These are phyloP conservation scores for Hypsibius dujardini DNA, from an alignment of 1,140 invertebrate species.

Conservation along the genomic window DNA sequence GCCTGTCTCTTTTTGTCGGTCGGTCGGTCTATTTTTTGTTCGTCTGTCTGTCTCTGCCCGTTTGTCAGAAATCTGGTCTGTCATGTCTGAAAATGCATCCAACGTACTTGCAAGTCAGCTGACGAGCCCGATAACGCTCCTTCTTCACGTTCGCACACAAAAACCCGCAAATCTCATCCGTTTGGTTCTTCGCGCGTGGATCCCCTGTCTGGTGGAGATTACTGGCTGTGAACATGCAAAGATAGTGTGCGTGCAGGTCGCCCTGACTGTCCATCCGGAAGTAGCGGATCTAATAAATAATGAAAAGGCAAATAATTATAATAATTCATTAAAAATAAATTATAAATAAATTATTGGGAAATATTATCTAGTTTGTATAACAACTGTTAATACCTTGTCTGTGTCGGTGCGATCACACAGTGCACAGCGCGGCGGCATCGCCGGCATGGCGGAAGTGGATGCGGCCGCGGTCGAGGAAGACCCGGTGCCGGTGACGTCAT, in stretches of 20 bases:
- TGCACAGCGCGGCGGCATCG: neutral
- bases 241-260: conserved; percentile 8
- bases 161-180: neutral
- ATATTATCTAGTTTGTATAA: too few relatives aligned
- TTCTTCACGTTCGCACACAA: neutral
- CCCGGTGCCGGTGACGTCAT: too few relatives aligned
- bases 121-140: neutral
- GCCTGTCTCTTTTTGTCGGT: too few relatives aligned
- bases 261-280: neutral
- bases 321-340: too few relatives aligned
- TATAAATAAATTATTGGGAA: too few relatives aligned
- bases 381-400: neutral
- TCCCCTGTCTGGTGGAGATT: conserved; percentile 10
- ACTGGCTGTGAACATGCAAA: conserved; percentile 15
- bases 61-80: neutral
- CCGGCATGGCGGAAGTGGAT: neutral
- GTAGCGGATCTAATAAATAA: neutral
- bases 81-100: neutral
- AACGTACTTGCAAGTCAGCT: neutral
- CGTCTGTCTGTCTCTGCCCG: too few relatives aligned
- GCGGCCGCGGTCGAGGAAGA: too few relatives aligned
- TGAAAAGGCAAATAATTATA: too few relatives aligned
- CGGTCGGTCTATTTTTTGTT: too few relatives aligned
- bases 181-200: neutral
- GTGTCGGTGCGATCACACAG: neutral